Evolutionary conservation across 2,113 vertebrate species (phyloP), one percentile per base, ranked within the genome.

Genomic region (Spermophilus dauricus): DNA sequence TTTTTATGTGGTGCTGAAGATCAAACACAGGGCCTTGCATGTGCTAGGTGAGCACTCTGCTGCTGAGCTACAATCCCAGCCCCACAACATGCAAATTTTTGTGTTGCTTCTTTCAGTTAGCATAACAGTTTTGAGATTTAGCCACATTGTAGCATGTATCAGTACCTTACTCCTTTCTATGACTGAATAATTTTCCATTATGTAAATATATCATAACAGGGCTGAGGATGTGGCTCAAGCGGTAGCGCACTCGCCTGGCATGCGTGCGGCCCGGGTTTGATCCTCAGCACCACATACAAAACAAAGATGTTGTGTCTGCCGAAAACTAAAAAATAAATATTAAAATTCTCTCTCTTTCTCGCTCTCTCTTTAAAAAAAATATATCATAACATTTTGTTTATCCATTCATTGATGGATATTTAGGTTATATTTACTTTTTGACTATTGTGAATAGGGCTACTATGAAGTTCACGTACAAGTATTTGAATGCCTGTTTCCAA

Each of bases 401-500:
- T 84, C 20, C 48, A 75, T 67, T 42, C 9, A 13, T 3, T 51
- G 28, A n/a, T 76, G 24, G 39, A 58, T 45, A 58, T 58, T 53
- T 67, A 53, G 37, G 16, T 70, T 73, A 48, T 78, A 84, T 90
- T 86, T 48, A 18, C 13, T 45, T 83, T 91, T 76, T 73, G 28
- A 24, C 83, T 80, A 11, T 51, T 87, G 11, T 70, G 39, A 73
- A n/a, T 78, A 78, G 53, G 78, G 80, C 65, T 65, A n/a, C 67
- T 84, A 17, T 85, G 48, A 89, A 76, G 78, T 37, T 86, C 42
- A 58, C 42, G 2, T 89, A 42, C 78, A 91, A 56, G 26, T 69
- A 67, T 88, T 94, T 97, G 56, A 91, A 70, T 84, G 85, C 12
- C 58, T 82, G 18, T 88, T 93, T 96, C 95, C 30, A 91, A 24